Evolutionary conservation across 2,797 vertebrate species (phyloP).

Genomic region (Mus caroli): DNA sequence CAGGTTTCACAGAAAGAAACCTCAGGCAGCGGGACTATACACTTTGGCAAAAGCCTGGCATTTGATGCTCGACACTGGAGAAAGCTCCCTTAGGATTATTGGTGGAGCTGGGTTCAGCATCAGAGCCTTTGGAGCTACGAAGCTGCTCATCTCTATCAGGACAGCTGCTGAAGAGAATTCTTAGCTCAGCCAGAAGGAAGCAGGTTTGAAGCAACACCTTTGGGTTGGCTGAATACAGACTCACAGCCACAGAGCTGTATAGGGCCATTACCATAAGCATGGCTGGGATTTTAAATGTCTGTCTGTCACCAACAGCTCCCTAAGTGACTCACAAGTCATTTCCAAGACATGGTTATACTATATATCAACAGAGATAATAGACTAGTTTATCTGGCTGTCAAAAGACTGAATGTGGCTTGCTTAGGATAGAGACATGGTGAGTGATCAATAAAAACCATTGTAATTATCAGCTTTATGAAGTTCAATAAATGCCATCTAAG

Average conservation of each 20-base stretch:
- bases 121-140: not conserved
- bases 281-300: not conserved
- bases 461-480: not conserved
- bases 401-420: not conserved
- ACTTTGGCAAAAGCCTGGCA: conserved; percentile 36
- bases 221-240: not conserved
- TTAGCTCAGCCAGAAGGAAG: not conserved
- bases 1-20: conserved; percentile 68
- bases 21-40: not conserved
- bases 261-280: not conserved
- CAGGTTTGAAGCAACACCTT: not conserved
- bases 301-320: not conserved
- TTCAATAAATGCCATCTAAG: not conserved
- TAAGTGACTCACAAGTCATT: not conserved
- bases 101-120: conserved; percentile 8
- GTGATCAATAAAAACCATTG: conserved; percentile 17
- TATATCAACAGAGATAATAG: not conserved
- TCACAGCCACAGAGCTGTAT: too few species aligned
- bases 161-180: not conserved
- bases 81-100: conserved; percentile 5
- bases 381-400: not conserved
- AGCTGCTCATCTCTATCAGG: conserved; percentile 23
- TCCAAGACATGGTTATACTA: not conserved
- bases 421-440: not conserved
- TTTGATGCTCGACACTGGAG: not conserved